Conservation (phyloP, 2,888 invertebrate species). For the Alentia gelatinosa region DNA sequence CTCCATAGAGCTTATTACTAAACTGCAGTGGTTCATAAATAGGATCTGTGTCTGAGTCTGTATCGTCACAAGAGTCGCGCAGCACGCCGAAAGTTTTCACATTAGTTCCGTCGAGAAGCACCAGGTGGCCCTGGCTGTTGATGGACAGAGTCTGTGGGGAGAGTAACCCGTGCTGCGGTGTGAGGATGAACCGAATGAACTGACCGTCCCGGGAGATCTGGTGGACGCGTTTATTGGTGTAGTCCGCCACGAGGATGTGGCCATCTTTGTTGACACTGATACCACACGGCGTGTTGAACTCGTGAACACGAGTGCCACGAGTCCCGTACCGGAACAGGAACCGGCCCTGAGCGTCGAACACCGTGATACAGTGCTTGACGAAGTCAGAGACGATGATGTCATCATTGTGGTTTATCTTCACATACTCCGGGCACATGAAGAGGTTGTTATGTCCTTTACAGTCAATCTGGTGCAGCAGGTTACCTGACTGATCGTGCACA, state of each 20-base stretch:
- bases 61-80: not conserved
- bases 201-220: conserved; percentile 57
- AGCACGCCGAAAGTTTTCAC: conserved; percentile 57
- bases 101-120: conserved; percentile 61
- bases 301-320: conserved; percentile 71
- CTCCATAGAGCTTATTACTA: conserved; percentile 43
- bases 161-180: conserved; percentile 20
- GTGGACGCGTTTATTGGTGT: conserved; percentile 58
- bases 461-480: conserved; percentile 68
- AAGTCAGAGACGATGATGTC: conserved; percentile 77
- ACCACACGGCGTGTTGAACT: conserved; percentile 75
- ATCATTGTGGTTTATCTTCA: conserved; percentile 70
- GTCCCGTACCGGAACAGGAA: conserved; percentile 71
- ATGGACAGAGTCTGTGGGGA: conserved; percentile 59
- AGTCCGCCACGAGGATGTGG: conserved; percentile 61
- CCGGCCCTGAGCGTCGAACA: conserved; percentile 69
- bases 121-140: conserved; percentile 57
- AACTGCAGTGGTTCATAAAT: conserved; percentile 47
- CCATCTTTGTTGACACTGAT: conserved; percentile 70
- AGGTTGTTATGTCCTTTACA: conserved; percentile 65
- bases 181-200: conserved; percentile 54
- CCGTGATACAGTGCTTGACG: conserved; percentile 74
- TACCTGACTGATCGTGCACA: conserved; percentile 70
- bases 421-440: conserved; percentile 76
- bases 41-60: not conserved